Base-by-base conservation (phyloP, 2,113 vertebrate species). In the Calyptommatus sinebrachiatus region DNA sequence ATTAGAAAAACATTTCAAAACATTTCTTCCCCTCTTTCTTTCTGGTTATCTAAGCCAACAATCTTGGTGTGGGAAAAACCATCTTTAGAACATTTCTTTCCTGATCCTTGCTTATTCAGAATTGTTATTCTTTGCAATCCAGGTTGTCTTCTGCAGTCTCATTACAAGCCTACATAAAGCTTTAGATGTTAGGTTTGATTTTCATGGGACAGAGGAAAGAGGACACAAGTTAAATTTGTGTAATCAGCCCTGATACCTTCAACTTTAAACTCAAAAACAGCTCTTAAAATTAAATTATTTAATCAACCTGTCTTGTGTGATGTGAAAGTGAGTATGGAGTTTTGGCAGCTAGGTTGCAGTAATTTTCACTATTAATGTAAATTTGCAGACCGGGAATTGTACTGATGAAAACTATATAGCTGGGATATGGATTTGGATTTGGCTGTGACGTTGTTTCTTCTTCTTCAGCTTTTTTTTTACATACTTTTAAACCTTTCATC, bases 1-100 rank as follows among this genome's bases (percentile, higher is more conserved):
- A 92, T 92, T 92, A 92, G 91, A 92, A 92, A 91, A 91, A 89
- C 88, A 46, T 92, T 91, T 91, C 91, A 88, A 88, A 81, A 81
- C 65, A 80, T 85, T 87, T 84, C 88, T 87, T 85, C 82, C 84
- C 80, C 72, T 73, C 67, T 73, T 74, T 77, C 8, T 57, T 73
- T 45, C 41, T 67, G 29, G 31, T 62, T 86, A 77, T 63, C 73
- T 46, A 73, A 87, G 83, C 80, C 78, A 82, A 70, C 61, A 62
- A 35, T 69, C 41, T 26, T 4, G 1, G 7, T 7, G 45, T 75
- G 24, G 70, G 35, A 72, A 78, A 48, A 35, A 62, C 85, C 62
- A 75, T 48, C 77, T 82, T 57, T 65, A 18, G n/a, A 21, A 20
- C 12, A 2, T 53, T 61, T 73, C 50, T 35, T 60, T 29, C 29